Conservation (phyloP, 2,113 vertebrate species). For the Ranitomeya variabilis region DNA sequence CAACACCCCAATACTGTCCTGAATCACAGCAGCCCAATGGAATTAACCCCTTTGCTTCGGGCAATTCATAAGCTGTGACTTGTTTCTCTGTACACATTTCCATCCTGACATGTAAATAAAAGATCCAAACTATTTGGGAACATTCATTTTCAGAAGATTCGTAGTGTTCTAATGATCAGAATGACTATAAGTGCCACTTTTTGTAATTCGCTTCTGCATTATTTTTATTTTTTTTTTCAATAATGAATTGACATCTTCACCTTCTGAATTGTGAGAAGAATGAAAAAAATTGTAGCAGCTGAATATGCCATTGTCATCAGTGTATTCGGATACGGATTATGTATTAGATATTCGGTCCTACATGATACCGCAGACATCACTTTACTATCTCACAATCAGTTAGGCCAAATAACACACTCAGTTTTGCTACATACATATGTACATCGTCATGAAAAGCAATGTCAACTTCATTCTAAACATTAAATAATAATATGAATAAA, state of each 20-base stretch:
- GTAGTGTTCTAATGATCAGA: no score
- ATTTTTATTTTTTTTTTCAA: no score
- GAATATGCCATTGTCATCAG: not conserved
- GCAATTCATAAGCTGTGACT: not conserved
- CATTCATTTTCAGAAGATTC: not conserved
- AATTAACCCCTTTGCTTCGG: slow-evolving; percentile 21
- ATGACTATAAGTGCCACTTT: not conserved
- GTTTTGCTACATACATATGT: not conserved
- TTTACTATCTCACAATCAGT: not conserved
- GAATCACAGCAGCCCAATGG: not conserved
- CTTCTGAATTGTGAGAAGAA: no score
- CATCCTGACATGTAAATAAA: not conserved
- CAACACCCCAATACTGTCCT: slow-evolving; percentile 50
- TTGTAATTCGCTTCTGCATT: not conserved
- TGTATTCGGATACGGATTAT: not conserved
- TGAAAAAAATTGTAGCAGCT: not conserved
- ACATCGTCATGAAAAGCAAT: not conserved
- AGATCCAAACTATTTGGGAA: no score
- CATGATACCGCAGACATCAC: not conserved
- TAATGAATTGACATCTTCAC: no score
- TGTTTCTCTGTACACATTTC: not conserved
- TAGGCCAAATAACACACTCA: not conserved
- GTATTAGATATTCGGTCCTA: not conserved
- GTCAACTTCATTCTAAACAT: not conserved
- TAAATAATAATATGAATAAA: no score